A percentile compares a stretch with the other conserved stretches of the same genome.
These are phyloP conservation scores for Microcebus ravelobensis DNA, from an alignment of 2,113 vertebrate genomes.

Conservation along the genomic window DNA sequence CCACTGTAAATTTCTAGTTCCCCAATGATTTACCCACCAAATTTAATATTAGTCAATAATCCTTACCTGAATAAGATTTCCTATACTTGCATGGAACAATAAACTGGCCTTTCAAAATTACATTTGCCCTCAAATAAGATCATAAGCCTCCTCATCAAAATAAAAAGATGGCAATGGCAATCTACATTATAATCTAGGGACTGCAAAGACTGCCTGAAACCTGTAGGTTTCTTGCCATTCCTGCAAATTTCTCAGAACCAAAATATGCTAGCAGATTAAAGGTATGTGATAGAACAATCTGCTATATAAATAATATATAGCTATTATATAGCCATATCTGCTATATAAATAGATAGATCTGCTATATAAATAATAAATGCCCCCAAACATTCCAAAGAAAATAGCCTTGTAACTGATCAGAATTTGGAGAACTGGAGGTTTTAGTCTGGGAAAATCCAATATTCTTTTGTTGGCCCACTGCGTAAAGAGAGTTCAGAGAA, in stretches of 20 bases:
- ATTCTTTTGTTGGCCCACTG: constrained; percentile 39
- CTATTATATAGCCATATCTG: background rate
- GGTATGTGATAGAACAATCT: background rate
- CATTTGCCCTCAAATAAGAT: background rate
- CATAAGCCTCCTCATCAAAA: background rate
- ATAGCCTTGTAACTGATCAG: background rate
- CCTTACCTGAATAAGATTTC: background rate
- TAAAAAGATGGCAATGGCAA: background rate
- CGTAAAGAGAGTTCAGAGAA: constrained; percentile 30
- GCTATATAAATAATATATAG: background rate
- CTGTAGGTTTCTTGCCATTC: background rate
- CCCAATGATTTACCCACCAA: background rate
- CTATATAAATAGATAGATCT: background rate
- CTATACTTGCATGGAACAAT: background rate
- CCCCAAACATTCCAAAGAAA: background rate
- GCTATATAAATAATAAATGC: background rate
- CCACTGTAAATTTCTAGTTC: constrained; percentile 7
- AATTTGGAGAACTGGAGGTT: background rate
- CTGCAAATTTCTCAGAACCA: background rate
- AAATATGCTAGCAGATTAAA: constrained; percentile 26
- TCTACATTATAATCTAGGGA: background rate
- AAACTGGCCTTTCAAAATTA: background rate
- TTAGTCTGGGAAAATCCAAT: constrained; percentile 25
- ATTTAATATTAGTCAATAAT: constrained; percentile 22
- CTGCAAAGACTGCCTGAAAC: background rate